These are phyloP conservation scores for Platyura marginata DNA, from an alignment of 1,140 invertebrate species.

Conservation along the genomic window DNA sequence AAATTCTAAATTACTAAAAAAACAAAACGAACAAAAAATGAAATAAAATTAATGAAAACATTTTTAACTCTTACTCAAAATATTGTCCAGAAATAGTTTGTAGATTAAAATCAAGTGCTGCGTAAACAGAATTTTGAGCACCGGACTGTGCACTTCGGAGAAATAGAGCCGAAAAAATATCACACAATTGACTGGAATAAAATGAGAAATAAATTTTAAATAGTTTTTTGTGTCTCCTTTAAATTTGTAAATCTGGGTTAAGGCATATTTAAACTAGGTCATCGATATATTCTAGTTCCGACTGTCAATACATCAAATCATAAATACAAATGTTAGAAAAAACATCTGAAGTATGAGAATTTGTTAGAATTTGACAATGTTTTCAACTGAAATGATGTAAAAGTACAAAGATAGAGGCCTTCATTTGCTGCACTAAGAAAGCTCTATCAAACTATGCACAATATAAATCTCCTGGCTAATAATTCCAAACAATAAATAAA, in stretches of 20 bases:
- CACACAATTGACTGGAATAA: neutral
- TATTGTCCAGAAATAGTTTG: neutral
- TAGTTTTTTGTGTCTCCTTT: neutral
- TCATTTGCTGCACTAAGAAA: too few relatives aligned
- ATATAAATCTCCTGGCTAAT: too few relatives aligned
- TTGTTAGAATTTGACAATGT: too few relatives aligned
- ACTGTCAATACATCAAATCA: too few relatives aligned
- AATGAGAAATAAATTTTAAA: neutral
- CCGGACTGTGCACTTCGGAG: slow-evolving; percentile 6
- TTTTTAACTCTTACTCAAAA: neutral
- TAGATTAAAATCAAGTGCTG: slow-evolving; percentile 1
- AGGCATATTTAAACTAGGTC: too few relatives aligned
- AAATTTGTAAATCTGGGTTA: neutral
- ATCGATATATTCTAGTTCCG: too few relatives aligned
- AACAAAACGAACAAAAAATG: neutral
- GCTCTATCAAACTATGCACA: too few relatives aligned
- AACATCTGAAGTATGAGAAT: too few relatives aligned
- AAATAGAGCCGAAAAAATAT: neutral
- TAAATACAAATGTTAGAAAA: too few relatives aligned
- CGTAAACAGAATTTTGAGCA: neutral
- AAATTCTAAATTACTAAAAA: neutral
- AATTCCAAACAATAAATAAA: too few relatives aligned
- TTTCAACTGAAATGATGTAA: too few relatives aligned
- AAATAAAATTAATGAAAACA: neutral
- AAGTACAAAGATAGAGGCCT: too few relatives aligned